Percentiles rank a stretch among this genome's conserved stretches.
These are phyloP conservation scores for Scyliorhinus canicula DNA, from an alignment of 2,797 vertebrate genomes.

Conservation along the genomic window DNA sequence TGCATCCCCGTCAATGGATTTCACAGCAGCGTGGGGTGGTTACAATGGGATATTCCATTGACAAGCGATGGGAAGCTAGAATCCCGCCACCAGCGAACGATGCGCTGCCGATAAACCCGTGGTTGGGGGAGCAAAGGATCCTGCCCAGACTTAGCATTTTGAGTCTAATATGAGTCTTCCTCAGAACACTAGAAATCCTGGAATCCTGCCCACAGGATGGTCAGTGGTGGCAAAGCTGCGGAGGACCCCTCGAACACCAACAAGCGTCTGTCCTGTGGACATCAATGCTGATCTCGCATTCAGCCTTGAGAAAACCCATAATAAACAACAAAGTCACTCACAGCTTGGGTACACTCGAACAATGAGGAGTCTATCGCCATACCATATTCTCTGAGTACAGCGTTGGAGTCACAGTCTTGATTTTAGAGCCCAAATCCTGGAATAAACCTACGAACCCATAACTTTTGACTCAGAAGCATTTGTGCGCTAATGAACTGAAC, in stretches of 20 bases:
- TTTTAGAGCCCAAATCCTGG: not conserved
- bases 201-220: no score
- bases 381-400: not conserved
- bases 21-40: no score
- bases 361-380: not conserved
- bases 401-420: not conserved
- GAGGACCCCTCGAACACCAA: not conserved
- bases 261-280: not conserved
- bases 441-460: not conserved
- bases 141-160: no score
- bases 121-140: no score
- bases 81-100: no score
- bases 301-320: not conserved
- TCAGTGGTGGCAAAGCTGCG: not conserved
- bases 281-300: no score
- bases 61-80: no score
- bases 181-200: no score
- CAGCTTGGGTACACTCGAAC: not conserved
- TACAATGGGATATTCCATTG: no score
- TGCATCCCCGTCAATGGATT: no score
- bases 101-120: no score
- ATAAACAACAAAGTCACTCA: not conserved
- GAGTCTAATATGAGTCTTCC: no score
- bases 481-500: not conserved
- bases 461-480: not conserved